phyloP scores from a whole-genome alignment of 53 echinoderm and acorn worm species.

The Crossaster papposus region DNA sequence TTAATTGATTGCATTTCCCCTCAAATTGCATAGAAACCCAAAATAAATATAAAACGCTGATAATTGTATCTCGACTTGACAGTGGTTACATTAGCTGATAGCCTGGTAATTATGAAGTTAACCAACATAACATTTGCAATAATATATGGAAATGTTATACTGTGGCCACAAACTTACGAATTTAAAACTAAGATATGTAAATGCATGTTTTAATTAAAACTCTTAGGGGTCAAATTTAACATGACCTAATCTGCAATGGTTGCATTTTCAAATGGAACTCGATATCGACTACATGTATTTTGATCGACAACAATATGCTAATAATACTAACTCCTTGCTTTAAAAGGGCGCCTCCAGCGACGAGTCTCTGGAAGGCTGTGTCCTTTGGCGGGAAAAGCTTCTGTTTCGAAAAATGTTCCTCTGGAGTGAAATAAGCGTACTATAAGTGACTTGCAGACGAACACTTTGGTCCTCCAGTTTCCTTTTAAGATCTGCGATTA shows the following conservation, averaged over 20 bases:
- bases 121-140: background rate
- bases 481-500: constrained; percentile 74
- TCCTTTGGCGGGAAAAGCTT: constrained; percentile 69
- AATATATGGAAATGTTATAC: background rate
- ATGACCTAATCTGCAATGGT: too few species aligned
- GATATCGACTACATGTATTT: too few species aligned
- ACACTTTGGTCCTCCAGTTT: constrained; percentile 88
- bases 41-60: background rate
- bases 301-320: too few species aligned
- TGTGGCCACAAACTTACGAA: too few species aligned
- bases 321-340: background rate
- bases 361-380: constrained; percentile 29
- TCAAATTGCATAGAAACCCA: constrained; percentile 28
- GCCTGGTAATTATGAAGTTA: background rate
- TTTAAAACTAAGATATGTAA: too few species aligned
- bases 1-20: background rate
- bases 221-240: too few species aligned
- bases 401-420: constrained; percentile 84
- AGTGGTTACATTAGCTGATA: too few species aligned
- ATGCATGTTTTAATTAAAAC: background rate
- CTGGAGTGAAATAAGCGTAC: constrained; percentile 80
- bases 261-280: too few species aligned
- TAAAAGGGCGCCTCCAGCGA: constrained; percentile 84
- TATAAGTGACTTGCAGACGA: constrained; percentile 84
- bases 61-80: background rate